Evolutionary conservation across 1,140 invertebrate species (phyloP).

Genomic region (Drosophila punjabiensis): DNA sequence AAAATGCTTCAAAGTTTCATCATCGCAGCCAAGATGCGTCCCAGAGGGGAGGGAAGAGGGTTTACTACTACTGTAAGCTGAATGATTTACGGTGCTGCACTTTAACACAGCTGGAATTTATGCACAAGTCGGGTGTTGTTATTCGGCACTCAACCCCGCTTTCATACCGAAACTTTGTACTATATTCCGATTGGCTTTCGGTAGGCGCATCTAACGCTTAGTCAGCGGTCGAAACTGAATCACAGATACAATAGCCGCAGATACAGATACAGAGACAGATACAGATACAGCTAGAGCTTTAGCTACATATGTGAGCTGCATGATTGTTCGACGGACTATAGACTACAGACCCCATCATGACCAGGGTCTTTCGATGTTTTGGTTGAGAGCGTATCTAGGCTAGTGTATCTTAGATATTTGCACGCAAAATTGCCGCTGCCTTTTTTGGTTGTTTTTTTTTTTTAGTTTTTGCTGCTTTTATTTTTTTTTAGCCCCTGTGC

Average conservation of each 20-base stretch:
- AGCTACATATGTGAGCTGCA: constrained; percentile 40
- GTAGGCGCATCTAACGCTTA: constrained; percentile 62
- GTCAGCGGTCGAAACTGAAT: constrained; percentile 52
- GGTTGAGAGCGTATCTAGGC: constrained; percentile 85
- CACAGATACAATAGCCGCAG: constrained; percentile 68
- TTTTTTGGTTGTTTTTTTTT: constrained; percentile 44
- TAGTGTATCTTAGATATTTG: constrained; percentile 85
- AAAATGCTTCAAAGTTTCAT: constrained; percentile 76
- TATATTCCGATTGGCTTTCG: constrained; percentile 57
- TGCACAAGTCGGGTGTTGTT: constrained; percentile 26
- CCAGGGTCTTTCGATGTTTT: constrained; percentile 84
- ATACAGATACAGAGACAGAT: constrained; percentile 41
- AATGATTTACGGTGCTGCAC: constrained; percentile 63
- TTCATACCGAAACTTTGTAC: constrained; percentile 31
- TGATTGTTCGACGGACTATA: constrained; percentile 48
- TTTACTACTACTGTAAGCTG: constrained; percentile 23
- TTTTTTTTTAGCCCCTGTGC: not conserved
- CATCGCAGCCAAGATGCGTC: constrained; percentile 27
- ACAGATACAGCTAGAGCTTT: constrained; percentile 5
- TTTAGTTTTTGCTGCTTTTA: not conserved
- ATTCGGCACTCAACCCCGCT: constrained; percentile 2
- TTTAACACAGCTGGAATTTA: constrained; percentile 55
- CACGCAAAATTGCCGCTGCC: constrained; percentile 81
- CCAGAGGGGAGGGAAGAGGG: not conserved
- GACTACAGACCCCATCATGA: constrained; percentile 55